Evolutionary conservation across 2,113 vertebrate genomes (phyloP), one percentile per base, ranked within the genome.

Genomic region (Pithys albifrons): DNA sequence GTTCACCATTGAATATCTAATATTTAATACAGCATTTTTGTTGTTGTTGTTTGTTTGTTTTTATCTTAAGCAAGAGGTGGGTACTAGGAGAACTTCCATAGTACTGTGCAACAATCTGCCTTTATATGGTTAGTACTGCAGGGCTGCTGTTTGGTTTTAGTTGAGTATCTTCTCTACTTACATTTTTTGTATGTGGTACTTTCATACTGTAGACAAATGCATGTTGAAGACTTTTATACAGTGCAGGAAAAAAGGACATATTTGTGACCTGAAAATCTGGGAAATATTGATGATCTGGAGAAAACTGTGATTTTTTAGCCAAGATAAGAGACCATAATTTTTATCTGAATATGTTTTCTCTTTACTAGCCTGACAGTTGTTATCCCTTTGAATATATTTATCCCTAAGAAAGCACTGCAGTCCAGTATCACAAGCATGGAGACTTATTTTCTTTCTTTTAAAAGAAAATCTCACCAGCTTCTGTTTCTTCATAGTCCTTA

Each of bases 331-430:
- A 18, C 3, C 6, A 49, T 29, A 58, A 23, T 20, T 92, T 89
- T 92, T 46, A 49, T 71, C 22, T 62, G n/a, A 67, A 71, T 67
- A 27, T 45, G 41, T 86, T 88, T 64, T 80, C 27, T 74, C 4
- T 81, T 87, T 11, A 48, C 15, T 64, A 59, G n/a, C 27, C 24
- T 61, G 41, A 31, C 29, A 73, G 69, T 61, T 66, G 23, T 49
- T 80, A 65, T 14, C 22, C 35, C 51, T 91, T 84, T 86, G 54
- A 83, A 76, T 80, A 84, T 37, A 41, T 45, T 61, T 87, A 22
- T 84, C 57, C 76, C 37, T 77, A 29, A 91, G 61, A 81, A 78
- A 59, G 9, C 19, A 45, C 11, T 41, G 10, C 12, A 55, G 25
- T 59, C 27, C 25, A 51, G 2, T 77, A 48, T 46, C 39, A 65